phyloP scores from a whole-genome alignment of 2,113 vertebrate species.

The Centropus bengalensis region DNA sequence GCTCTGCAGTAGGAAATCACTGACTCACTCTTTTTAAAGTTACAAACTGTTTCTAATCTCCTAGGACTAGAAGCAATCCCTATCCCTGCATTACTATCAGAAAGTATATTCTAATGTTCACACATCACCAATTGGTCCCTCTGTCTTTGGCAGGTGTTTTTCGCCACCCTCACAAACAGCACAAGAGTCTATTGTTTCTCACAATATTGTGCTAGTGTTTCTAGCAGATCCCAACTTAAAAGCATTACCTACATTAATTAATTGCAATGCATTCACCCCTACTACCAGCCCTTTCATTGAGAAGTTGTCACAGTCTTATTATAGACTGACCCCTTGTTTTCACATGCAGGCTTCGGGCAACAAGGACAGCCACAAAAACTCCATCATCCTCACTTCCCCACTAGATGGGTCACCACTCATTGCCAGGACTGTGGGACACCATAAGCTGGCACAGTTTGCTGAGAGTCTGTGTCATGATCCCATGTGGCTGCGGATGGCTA shows the following conservation, averaged over 20 bases:
- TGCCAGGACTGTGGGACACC: not conserved
- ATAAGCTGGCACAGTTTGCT: not conserved
- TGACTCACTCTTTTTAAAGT: not conserved
- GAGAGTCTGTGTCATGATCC: no score
- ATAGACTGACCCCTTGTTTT: not conserved
- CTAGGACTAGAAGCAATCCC: not conserved
- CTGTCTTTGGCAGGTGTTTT: not conserved
- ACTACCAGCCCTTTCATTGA: not conserved
- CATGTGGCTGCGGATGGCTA: no score
- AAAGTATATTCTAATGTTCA: not conserved
- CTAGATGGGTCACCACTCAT: not conserved
- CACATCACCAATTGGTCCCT: not conserved
- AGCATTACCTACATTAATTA: not conserved
- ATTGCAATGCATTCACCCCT: not conserved
- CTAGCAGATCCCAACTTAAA: not conserved
- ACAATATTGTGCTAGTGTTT: not conserved
- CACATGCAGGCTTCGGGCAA: not conserved
- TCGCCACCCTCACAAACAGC: not conserved
- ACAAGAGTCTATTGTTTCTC: not conserved
- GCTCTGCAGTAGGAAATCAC: not conserved
- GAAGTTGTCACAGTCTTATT: not conserved
- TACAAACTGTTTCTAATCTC: not conserved
- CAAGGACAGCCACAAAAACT: not conserved
- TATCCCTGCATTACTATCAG: not conserved
- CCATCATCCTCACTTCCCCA: not conserved